These are phyloP conservation scores for Cydia pomonella DNA, from an alignment of 1,140 invertebrate genomes.

Conservation along the genomic window DNA sequence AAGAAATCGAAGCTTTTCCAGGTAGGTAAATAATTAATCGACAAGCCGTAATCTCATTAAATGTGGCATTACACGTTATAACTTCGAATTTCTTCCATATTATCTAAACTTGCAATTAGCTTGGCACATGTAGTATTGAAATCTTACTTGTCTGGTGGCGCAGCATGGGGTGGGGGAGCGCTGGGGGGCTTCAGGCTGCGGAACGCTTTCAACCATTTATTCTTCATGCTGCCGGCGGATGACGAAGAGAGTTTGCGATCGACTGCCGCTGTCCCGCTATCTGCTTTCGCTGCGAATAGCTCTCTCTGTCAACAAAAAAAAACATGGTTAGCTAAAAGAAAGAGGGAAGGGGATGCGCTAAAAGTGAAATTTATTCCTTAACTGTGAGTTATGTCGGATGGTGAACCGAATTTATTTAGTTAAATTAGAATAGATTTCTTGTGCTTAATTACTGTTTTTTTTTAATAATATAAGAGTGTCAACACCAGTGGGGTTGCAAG, in stretches of 20 bases:
- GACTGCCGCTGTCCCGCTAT: slow-evolving; percentile 81
- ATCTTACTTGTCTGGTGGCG: slow-evolving; percentile 81
- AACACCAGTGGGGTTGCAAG: no score
- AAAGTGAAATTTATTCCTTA: neutral
- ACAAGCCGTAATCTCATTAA: no score
- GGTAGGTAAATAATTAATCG: no score
- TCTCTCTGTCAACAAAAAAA: slow-evolving; percentile 88
- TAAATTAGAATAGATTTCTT: no score
- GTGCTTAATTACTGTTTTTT: no score
- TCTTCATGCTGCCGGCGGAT: slow-evolving; percentile 95
- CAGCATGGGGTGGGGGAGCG: slow-evolving; percentile 81
- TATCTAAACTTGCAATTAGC: neutral
- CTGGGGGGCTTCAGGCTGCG: slow-evolving; percentile 93
- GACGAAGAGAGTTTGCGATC: slow-evolving; percentile 93
- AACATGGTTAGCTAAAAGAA: slow-evolving; percentile 13
- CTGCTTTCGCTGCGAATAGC: slow-evolving; percentile 89
- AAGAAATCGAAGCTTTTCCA: no score
- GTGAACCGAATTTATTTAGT: no score
- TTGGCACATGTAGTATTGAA: neutral
- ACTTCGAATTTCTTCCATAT: neutral
- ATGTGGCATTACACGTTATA: no score
- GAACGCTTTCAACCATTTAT: slow-evolving; percentile 98
- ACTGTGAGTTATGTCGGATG: no score
- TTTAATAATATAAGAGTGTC: no score
- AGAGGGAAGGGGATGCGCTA: neutral